A percentile compares a stretch with the other conserved stretches of the same genome.
phyloP scores from a whole-genome alignment of 2,797 vertebrate species.

The Pipistrellus kuhlii region DNA sequence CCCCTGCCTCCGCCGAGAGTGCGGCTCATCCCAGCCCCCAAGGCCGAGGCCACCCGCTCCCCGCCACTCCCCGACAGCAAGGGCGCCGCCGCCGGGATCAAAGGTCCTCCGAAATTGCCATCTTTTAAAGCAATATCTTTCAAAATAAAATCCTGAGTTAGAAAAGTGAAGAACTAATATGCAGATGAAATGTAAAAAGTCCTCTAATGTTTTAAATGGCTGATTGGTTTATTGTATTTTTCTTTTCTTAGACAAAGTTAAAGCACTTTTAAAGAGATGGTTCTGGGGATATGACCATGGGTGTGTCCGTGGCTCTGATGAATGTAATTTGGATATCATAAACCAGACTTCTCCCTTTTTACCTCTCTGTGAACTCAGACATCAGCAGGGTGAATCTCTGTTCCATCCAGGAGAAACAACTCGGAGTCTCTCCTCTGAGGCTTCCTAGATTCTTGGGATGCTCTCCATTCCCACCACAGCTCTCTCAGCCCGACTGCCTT shows the following conservation, averaged over 20 bases:
- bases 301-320: neutral
- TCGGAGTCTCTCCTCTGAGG: neutral
- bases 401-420: neutral
- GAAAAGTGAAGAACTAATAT: slow-evolving; percentile 57
- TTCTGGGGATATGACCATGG: neutral
- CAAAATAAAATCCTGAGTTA: slow-evolving; percentile 54
- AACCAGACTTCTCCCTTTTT: neutral
- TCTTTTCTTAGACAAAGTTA: slow-evolving; percentile 38
- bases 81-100: too few species aligned
- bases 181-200: slow-evolving; percentile 1
- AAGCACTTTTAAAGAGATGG: neutral
- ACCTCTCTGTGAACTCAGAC: neutral
- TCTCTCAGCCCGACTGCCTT: neutral
- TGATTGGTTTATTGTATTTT: slow-evolving; percentile 34
- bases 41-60: too few species aligned
- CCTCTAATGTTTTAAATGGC: slow-evolving; percentile 9
- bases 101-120: neutral
- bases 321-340: neutral
- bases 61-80: too few species aligned
- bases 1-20: too few species aligned
- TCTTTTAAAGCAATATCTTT: slow-evolving; percentile 53
- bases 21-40: too few species aligned
- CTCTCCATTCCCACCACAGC: neutral
- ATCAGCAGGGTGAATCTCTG: neutral
- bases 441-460: neutral